Evolutionary conservation across 2,888 invertebrate genomes (phyloP), one percentile per base, ranked within the genome.

Genomic region (Philereme vetulata): DNA sequence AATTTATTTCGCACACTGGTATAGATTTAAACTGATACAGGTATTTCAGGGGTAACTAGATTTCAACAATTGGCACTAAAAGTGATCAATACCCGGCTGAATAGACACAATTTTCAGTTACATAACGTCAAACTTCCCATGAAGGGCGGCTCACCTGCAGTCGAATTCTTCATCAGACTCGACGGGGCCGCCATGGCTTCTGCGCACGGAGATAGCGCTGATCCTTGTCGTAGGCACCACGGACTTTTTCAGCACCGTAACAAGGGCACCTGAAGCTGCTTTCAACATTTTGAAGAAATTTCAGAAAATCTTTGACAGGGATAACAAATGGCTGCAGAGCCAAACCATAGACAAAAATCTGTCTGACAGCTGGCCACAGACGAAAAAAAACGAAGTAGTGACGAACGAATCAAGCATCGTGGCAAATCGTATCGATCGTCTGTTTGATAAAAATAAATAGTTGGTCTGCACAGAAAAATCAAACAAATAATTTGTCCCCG

Each of bases 161-260:
- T 98, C 97, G 86, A 98, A 97, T 79, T 97, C 96, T 78, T 96
- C 97, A 67, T 97, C 97, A 43, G 96, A 94, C 86, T 97, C 97
- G 33, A 93, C 93, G 45, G 92, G 83, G 8, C 87, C 92, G 7
- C 82, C 93, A 72, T 94, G 93, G 38, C 85, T 55, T 64, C 77
- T 79, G 55, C 91, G 81, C 53, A 82, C 78, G 11, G 86, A 75
- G 44, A 83, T 82, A 56, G 85, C 84, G 73, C 78, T 82, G 61
- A 81, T 81, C 75, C 85, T 87, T 35, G 79, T 78, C 1, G 85
- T 70, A 5, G 90, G 88, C 45, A 82, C 69, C 70, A 91, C 70
- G 64, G 91, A 85, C 72, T 82, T 85, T 75, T 82, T 92, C 62
- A 90, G 77, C 71, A 85, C 85, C 78, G 86, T 86, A 65, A 79